A percentile compares a stretch with the other conserved stretches of the same genome.
phyloP scores from a whole-genome alignment of 2,113 vertebrate genomes.

The Callopanchax toddi region DNA sequence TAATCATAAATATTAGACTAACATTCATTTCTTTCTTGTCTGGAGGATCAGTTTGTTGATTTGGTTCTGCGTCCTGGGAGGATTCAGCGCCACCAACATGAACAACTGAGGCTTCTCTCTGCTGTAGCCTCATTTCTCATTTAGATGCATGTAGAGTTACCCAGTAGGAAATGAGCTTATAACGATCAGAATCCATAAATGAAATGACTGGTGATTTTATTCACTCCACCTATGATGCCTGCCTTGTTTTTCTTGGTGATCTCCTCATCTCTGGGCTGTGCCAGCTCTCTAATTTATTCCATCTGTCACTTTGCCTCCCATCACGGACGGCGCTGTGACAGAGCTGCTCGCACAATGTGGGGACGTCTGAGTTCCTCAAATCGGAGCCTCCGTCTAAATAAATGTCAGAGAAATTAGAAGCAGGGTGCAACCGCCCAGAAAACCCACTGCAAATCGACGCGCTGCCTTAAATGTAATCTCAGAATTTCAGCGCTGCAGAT shows the following conservation, averaged over 20 bases:
- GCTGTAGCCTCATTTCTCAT: conserved; percentile 10
- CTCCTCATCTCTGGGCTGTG: conserved; percentile 3
- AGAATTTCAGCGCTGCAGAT: not conserved
- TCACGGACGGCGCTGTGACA: conserved; percentile 1
- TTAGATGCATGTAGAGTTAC: not conserved
- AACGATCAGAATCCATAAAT: not conserved
- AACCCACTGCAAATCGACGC: not conserved
- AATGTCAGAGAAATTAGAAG: not conserved
- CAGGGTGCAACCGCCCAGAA: too few species aligned
- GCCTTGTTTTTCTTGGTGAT: conserved; percentile 2
- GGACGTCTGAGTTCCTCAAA: conserved; percentile 4
- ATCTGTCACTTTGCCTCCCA: conserved; percentile 37
- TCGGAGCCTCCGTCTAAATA: not conserved
- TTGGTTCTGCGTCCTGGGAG: not conserved
- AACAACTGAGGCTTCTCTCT: not conserved
- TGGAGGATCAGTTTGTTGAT: not conserved
- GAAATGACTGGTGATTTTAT: conserved; percentile 6
- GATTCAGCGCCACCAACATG: not conserved
- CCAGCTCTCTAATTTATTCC: conserved; percentile 25
- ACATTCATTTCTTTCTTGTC: not conserved
- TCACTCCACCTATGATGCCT: not conserved
- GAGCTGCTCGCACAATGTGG: conserved; percentile 19
- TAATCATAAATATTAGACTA: not conserved
- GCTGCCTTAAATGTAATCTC: not conserved
- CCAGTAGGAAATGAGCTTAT: not conserved